phyloP scores from a whole-genome alignment of 1,140 invertebrate genomes.

The Plectrocnemia conspersa region DNA sequence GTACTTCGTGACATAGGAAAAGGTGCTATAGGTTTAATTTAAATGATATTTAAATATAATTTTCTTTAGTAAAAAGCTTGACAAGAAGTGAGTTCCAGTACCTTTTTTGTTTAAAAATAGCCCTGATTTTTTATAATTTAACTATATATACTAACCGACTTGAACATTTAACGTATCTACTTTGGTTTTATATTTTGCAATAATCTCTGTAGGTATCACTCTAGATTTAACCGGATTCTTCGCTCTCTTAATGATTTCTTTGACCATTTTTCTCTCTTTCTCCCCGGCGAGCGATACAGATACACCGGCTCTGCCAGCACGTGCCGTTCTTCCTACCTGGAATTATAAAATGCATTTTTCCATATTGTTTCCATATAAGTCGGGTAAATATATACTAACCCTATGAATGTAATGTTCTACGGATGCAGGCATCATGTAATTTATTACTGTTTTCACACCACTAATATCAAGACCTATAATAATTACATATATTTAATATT shows the following conservation, averaged over 20 bases:
- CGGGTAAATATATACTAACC: slow-evolving; percentile 52
- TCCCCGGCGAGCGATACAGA: slow-evolving; percentile 94
- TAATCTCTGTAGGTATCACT: slow-evolving; percentile 81
- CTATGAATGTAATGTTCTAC: slow-evolving; percentile 94
- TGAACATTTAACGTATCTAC: slow-evolving; percentile 69
- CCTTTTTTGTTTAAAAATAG: too few relatives aligned
- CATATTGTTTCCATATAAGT: too few relatives aligned
- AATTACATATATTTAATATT: not conserved
- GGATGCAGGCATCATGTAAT: slow-evolving; percentile 91
- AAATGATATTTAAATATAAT: too few relatives aligned
- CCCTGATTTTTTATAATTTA: too few relatives aligned
- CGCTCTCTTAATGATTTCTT: slow-evolving; percentile 86
- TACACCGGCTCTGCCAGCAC: slow-evolving; percentile 84
- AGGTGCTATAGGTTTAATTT: too few relatives aligned
- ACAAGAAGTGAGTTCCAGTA: too few relatives aligned
- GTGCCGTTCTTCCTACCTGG: slow-evolving; percentile 87
- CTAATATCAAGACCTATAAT: slow-evolving; percentile 79
- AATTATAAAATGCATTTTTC: slow-evolving; percentile 7
- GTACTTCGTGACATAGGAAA: too few relatives aligned
- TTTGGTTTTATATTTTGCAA: slow-evolving; percentile 78
- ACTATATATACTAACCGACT: slow-evolving; percentile 52
- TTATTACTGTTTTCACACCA: slow-evolving; percentile 94
- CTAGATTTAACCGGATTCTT: slow-evolving; percentile 81
- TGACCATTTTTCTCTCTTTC: slow-evolving; percentile 82
- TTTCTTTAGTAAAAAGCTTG: too few relatives aligned